phyloP scores from a whole-genome alignment of 2,888 invertebrate genomes.

The Scelioninae gen. 2 region DNA sequence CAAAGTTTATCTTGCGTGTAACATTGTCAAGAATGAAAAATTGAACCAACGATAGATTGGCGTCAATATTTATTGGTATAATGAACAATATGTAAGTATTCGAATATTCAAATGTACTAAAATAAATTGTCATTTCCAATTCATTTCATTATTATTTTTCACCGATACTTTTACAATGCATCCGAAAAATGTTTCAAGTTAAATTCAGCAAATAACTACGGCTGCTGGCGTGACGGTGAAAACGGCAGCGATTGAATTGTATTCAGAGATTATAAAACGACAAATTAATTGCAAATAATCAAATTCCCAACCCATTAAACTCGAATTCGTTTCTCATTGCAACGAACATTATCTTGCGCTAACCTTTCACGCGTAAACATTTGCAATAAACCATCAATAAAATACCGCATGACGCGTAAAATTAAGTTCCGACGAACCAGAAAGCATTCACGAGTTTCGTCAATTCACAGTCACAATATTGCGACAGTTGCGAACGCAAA shows the following conservation, averaged over 20 bases:
- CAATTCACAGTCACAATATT: slow-evolving; percentile 45
- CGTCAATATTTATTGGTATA: no score
- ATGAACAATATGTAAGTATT: no score
- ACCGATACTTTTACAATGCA: no score
- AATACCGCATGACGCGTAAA: slow-evolving; percentile 24
- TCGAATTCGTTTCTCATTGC: slow-evolving; percentile 8
- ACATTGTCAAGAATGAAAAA: no score
- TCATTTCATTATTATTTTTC: no score
- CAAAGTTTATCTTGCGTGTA: no score
- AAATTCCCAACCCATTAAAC: slow-evolving; percentile 2
- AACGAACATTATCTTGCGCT: slow-evolving; percentile 7
- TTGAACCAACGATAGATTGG: no score
- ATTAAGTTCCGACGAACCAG: slow-evolving; percentile 9
- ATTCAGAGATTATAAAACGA: not conserved
- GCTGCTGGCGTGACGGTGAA: no score
- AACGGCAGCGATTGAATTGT: not conserved
- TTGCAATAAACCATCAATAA: slow-evolving; percentile 31
- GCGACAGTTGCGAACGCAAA: slow-evolving; percentile 28
- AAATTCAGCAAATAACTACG: no score
- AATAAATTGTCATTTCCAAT: no score
- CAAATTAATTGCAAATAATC: not conserved
- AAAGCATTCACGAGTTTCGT: slow-evolving; percentile 19
- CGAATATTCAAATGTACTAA: no score
- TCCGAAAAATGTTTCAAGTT: no score
- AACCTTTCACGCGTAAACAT: slow-evolving; percentile 19